phyloP scores from a whole-genome alignment of 2,797 vertebrate genomes.

The Brotula barbata region DNA sequence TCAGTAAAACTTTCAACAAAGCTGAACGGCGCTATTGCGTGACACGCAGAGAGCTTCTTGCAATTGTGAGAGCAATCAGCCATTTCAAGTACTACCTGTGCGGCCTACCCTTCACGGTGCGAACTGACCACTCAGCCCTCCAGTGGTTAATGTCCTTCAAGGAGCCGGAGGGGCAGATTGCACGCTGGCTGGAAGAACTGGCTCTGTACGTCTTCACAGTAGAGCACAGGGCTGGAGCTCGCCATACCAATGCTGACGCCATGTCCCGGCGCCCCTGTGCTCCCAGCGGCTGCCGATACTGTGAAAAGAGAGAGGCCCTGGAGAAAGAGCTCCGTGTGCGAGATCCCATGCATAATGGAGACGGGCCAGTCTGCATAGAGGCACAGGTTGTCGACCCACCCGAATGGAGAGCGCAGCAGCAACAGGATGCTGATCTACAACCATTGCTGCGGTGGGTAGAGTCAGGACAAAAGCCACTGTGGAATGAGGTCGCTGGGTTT shows the following conservation, averaged over 20 bases:
- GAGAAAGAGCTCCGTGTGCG: not conserved
- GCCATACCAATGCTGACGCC: conserved; percentile 13
- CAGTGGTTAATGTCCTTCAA: not conserved
- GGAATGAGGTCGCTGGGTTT: conserved; percentile 6
- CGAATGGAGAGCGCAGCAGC: conserved; percentile 15
- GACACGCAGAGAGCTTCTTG: not conserved
- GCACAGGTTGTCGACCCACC: not conserved
- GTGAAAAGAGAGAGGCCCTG: not conserved
- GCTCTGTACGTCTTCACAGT: not conserved
- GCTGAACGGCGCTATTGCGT: not conserved
- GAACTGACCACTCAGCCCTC: too few species aligned
- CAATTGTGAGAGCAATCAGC: too few species aligned
- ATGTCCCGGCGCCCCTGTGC: conserved; percentile 7
- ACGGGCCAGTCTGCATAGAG: not conserved
- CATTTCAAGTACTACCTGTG: too few species aligned
- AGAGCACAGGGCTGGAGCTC: not conserved
- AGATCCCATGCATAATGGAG: not conserved
- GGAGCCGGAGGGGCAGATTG: not conserved
- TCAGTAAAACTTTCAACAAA: conserved; percentile 30
- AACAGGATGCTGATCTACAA: conserved; percentile 21
- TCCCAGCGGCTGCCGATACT: not conserved
- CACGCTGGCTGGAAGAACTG: not conserved
- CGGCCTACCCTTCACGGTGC: too few species aligned
- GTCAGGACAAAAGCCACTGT: not conserved
- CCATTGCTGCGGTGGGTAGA: conserved; percentile 28